Evolutionary conservation across 23 tunicate genomes (phyloP).

Genomic region (Clavelina lepadiformis): DNA sequence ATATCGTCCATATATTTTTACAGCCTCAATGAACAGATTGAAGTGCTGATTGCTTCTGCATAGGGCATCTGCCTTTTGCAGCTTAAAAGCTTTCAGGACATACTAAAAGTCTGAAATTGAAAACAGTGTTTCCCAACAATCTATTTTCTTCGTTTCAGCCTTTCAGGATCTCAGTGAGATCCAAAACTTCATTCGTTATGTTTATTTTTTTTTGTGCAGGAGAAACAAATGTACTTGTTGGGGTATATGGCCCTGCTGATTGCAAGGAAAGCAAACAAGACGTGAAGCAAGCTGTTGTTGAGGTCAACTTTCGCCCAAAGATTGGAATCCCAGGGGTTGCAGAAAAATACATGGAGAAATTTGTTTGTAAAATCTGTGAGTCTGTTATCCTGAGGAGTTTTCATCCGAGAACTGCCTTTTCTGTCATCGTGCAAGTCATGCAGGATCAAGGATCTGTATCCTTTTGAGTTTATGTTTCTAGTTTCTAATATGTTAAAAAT

Average conservation of each 20-base stretch:
- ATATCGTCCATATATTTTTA: neutral
- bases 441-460: slow-evolving; percentile 90
- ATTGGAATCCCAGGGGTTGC: slow-evolving; percentile 76
- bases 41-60: too few relatives aligned
- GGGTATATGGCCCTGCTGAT: slow-evolving; percentile 86
- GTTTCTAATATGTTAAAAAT: neutral
- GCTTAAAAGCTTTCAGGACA: too few relatives aligned
- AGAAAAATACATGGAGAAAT: slow-evolving; percentile 65
- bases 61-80: too few relatives aligned
- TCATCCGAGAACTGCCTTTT: slow-evolving; percentile 60
- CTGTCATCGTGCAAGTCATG: slow-evolving; percentile 67
- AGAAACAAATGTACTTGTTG: slow-evolving; percentile 71
- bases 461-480: slow-evolving; percentile 17
- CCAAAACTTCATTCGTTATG: neutral
- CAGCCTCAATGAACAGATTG: too few relatives aligned
- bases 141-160: neutral
- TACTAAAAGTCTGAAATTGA: too few relatives aligned
- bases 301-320: slow-evolving; percentile 88
- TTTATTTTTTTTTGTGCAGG: slow-evolving; percentile 26
- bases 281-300: slow-evolving; percentile 59
- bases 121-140: neutral
- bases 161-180: too few relatives aligned
- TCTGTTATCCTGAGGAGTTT: slow-evolving; percentile 29
- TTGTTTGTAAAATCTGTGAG: slow-evolving; percentile 45
- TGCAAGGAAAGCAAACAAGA: slow-evolving; percentile 70